These are phyloP conservation scores for Eilema caniola DNA, from an alignment of 2,888 invertebrate genomes.

Conservation along the genomic window DNA sequence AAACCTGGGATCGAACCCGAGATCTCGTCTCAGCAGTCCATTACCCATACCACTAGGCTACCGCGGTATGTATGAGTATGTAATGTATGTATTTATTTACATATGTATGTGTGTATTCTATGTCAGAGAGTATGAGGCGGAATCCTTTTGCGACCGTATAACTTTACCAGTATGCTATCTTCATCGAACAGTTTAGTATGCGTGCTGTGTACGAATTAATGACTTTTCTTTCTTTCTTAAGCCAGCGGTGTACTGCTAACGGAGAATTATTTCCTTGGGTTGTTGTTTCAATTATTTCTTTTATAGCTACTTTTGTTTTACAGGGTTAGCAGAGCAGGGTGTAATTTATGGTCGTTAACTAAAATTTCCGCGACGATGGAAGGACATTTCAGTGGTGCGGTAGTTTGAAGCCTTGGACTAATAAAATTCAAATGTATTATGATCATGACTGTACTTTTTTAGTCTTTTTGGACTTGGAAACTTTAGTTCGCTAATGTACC, in stretches of 20 bases:
- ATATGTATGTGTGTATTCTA: background rate
- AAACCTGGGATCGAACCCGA: too few relatives aligned
- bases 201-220: background rate
- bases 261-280: background rate
- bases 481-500: background rate
- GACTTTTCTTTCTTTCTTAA: slow-evolving; percentile 1
- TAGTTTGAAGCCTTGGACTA: too few relatives aligned
- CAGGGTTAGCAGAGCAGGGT: background rate
- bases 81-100: too few relatives aligned
- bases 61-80: too few relatives aligned
- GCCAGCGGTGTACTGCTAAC: background rate
- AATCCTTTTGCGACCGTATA: background rate
- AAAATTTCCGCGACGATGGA: background rate
- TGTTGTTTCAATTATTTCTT: background rate
- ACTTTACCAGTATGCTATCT: background rate
- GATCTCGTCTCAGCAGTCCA: too few relatives aligned
- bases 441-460: background rate
- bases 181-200: background rate
- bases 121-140: background rate
- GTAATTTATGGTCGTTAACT: slow-evolving; percentile 4
- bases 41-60: too few relatives aligned
- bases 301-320: background rate
- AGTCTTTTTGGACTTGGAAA: too few relatives aligned
- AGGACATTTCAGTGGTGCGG: background rate
- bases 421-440: background rate